A percentile compares a stretch with the other conserved stretches of the same genome.
These are phyloP conservation scores for Rhamnusium bicolor DNA, from an alignment of 2,888 invertebrate genomes.

Conservation along the genomic window DNA sequence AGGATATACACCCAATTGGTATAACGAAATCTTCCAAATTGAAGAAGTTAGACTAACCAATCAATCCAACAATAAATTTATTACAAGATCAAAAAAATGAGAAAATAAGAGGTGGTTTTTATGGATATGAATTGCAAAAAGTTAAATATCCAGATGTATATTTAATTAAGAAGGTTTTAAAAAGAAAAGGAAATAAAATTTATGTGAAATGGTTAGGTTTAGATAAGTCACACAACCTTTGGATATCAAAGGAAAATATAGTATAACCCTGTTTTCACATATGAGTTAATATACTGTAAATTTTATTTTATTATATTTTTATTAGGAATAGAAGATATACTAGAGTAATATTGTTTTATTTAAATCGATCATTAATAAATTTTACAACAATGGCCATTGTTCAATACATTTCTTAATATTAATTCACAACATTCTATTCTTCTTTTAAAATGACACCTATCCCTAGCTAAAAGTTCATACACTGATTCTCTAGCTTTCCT, in stretches of 20 bases:
- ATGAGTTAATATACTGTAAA: too few species aligned
- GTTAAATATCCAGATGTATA: slow-evolving; percentile 60
- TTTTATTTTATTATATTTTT: too few species aligned
- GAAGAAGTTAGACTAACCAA: slow-evolving; percentile 56
- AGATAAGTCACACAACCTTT: neutral
- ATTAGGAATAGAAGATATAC: too few species aligned
- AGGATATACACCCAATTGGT: slow-evolving; percentile 63
- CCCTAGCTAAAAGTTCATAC: too few species aligned
- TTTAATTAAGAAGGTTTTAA: slow-evolving; percentile 61
- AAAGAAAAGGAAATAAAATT: slow-evolving; percentile 49
- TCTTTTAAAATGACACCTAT: too few species aligned
- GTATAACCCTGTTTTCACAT: too few species aligned
- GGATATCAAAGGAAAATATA: slow-evolving; percentile 9
- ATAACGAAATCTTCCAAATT: slow-evolving; percentile 63
- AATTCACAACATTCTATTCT: too few species aligned
- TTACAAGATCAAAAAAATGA: slow-evolving; percentile 55
- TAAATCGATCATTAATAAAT: too few species aligned
- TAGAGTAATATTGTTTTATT: too few species aligned
- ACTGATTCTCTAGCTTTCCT: too few species aligned
- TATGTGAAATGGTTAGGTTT: slow-evolving; percentile 59
- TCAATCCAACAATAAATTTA: slow-evolving; percentile 60
- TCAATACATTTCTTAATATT: too few species aligned
- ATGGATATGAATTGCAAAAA: slow-evolving; percentile 52
- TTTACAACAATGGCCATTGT: too few species aligned
- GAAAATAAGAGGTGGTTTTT: slow-evolving; percentile 57